These are phyloP conservation scores for Drosophila gaucha DNA, from an alignment of 2,888 invertebrate genomes.

Conservation along the genomic window DNA sequence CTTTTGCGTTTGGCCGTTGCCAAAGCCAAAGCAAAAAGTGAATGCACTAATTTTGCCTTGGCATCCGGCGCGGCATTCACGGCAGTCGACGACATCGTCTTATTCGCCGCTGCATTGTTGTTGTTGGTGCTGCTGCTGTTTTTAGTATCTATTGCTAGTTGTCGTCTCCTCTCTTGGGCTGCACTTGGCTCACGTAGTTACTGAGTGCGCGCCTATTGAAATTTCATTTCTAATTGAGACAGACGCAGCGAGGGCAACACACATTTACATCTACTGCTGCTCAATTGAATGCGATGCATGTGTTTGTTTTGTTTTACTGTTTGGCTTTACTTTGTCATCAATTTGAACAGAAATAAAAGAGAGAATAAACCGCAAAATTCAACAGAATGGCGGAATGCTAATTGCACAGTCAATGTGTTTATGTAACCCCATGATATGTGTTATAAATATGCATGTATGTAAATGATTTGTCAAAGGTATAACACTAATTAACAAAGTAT, in stretches of 20 bases:
- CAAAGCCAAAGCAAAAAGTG: conserved; percentile 78
- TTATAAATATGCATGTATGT: conserved; percentile 27
- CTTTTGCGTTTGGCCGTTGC: conserved; percentile 42
- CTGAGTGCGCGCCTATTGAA: conserved; percentile 52
- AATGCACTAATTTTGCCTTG: conserved; percentile 83
- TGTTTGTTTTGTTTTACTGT: conserved; percentile 4
- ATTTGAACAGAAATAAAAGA: conserved; percentile 23
- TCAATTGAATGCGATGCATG: conserved; percentile 42
- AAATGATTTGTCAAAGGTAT: conserved; percentile 19
- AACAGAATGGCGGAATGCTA: conserved; percentile 43
- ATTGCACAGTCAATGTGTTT: conserved; percentile 63
- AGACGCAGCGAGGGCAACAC: conserved; percentile 4
- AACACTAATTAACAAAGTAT: conserved; percentile 16
- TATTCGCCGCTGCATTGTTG: conserved; percentile 21
- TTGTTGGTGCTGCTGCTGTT: conserved; percentile 17
- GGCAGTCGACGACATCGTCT: conserved; percentile 55
- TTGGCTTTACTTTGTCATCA: conserved; percentile 37
- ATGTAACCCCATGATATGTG: conserved; percentile 54
- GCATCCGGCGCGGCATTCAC: conserved; percentile 79
- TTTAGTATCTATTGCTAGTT: conserved; percentile 57
- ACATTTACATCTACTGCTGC: conserved; percentile 15
- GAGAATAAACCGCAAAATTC: conserved; percentile 30
- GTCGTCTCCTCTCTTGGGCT: conserved; percentile 21
- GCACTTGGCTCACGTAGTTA: conserved; percentile 41
- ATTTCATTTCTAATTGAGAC: conserved; percentile 67